phyloP scores from a whole-genome alignment of 64 coral and sea anemone genomes.

The Montipora efflorescens region DNA sequence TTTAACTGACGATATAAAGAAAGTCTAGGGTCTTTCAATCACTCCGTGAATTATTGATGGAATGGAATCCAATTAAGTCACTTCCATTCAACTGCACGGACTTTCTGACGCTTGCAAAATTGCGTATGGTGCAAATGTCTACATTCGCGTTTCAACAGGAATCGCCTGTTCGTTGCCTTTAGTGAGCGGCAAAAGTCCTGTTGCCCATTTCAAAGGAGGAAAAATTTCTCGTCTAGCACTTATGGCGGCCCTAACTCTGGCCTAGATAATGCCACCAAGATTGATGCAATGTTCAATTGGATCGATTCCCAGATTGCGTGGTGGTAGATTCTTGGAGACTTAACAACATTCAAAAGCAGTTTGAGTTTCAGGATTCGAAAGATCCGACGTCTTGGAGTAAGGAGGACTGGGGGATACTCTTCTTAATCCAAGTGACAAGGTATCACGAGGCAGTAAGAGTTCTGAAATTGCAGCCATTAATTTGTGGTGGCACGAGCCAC shows the following conservation, averaged over 20 bases:
- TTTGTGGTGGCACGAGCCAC: too few species aligned
- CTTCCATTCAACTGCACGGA: slow-evolving; percentile 24
- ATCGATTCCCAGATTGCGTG: neutral
- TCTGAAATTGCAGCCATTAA: too few species aligned
- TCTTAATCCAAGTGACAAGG: too few species aligned
- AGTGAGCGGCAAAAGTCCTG: neutral
- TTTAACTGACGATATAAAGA: slow-evolving; percentile 16
- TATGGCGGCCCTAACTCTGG: neutral
- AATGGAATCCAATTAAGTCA: neutral
- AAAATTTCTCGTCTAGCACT: neutral
- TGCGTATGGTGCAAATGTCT: slow-evolving; percentile 28
- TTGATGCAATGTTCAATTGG: neutral
- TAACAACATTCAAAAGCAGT: neutral
- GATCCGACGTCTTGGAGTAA: neutral
- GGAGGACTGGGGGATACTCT: too few species aligned
- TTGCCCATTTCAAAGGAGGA: neutral
- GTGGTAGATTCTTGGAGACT: neutral
- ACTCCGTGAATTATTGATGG: neutral
- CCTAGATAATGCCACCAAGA: neutral
- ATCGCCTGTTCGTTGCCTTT: neutral
- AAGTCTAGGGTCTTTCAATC: neutral
- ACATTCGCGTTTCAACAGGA: neutral
- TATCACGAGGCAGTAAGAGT: too few species aligned
- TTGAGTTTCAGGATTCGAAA: neutral
- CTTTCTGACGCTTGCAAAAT: slow-evolving; percentile 18